These are phyloP conservation scores for Spermophilus dauricus DNA, from an alignment of 2,113 vertebrate genomes.

Conservation along the genomic window DNA sequence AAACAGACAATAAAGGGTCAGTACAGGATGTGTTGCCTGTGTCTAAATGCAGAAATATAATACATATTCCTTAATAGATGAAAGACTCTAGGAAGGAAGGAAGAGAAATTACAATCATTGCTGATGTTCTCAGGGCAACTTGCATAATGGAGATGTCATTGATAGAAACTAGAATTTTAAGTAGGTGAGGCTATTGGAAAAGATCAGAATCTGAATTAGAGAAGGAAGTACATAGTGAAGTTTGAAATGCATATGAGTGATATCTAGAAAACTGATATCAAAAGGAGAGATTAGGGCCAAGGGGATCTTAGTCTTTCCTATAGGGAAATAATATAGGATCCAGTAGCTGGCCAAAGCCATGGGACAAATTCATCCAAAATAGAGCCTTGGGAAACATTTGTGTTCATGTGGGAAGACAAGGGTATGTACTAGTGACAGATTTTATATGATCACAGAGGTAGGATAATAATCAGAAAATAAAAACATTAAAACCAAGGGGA, in stretches of 20 bases:
- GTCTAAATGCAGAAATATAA: not conserved
- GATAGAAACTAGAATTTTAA: constrained; percentile 44
- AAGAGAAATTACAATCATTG: not conserved
- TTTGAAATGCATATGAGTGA: not conserved
- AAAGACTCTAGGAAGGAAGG: not conserved
- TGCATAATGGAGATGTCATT: not conserved
- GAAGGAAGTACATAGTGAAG: not conserved
- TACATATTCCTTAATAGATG: not conserved
- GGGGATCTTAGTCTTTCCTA: not conserved
- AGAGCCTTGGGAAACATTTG: not conserved
- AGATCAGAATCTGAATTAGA: not conserved
- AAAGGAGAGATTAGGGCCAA: not conserved
- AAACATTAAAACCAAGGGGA: not conserved
- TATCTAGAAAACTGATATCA: not conserved
- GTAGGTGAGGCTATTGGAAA: not conserved
- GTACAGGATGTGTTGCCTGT: not conserved
- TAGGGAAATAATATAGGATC: not conserved
- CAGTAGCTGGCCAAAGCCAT: not conserved
- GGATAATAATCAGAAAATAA: constrained; percentile 37
- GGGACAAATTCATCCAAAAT: not conserved
- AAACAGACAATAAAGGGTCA: not conserved
- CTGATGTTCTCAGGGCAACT: constrained; percentile 37
- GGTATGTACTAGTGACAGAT: not conserved
- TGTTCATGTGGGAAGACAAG: not conserved
- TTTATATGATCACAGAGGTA: not conserved